phyloP scores from a whole-genome alignment of 2,113 vertebrate genomes.

The Nerophis ophidion region DNA sequence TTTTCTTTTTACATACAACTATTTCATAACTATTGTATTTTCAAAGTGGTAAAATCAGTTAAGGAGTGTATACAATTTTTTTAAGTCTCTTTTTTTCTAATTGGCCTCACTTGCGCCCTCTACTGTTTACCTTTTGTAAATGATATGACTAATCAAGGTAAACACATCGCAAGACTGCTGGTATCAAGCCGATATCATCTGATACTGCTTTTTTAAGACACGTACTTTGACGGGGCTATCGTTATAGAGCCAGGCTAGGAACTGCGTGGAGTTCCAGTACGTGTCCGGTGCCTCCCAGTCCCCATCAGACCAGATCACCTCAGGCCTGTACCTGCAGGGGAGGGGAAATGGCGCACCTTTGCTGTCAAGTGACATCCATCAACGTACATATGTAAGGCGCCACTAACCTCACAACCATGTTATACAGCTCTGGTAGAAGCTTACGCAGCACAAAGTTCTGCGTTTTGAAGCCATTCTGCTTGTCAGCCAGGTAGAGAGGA shows the following conservation, averaged over 20 bases:
- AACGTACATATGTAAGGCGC: background rate
- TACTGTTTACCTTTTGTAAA: too few species aligned
- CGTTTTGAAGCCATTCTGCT: constrained; percentile 79
- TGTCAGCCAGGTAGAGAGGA: constrained; percentile 87
- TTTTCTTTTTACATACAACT: too few species aligned
- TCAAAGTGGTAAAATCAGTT: too few species aligned
- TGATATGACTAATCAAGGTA: too few species aligned
- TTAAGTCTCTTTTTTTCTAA: too few species aligned
- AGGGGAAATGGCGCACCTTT: background rate
- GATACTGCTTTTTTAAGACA: background rate
- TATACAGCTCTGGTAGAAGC: constrained; percentile 82
- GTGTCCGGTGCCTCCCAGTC: constrained; percentile 91
- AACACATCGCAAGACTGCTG: too few species aligned
- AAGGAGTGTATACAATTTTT: too few species aligned
- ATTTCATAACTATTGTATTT: too few species aligned
- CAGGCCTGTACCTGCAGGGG: constrained; percentile 77
- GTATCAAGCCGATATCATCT: too few species aligned
- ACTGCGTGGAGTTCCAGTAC: constrained; percentile 93
- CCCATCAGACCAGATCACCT: constrained; percentile 95
- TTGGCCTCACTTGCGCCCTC: too few species aligned
- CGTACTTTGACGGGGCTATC: constrained; percentile 90
- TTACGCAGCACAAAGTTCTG: constrained; percentile 82
- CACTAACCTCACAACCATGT: constrained; percentile 84
- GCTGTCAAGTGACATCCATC: background rate
- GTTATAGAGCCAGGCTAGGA: constrained; percentile 96